Conservation (phyloP, 2,113 vertebrate species). For the Tragelaphus scriptus region DNA sequence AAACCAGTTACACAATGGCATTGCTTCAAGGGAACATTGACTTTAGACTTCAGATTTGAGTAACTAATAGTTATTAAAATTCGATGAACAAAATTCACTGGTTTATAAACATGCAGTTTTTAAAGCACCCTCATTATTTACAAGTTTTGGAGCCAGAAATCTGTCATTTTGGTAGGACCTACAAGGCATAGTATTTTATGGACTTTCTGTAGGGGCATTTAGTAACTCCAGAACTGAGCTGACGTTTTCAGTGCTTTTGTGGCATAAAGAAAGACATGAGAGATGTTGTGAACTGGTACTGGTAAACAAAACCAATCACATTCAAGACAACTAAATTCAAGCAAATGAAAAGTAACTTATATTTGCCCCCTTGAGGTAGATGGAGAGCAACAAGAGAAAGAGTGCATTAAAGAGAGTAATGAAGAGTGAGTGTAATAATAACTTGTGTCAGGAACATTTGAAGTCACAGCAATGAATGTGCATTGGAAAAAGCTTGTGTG, state of each 20-base stretch:
- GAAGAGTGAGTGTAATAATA: neutral
- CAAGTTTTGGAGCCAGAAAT: neutral
- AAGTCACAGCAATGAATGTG: neutral
- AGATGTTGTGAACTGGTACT: neutral
- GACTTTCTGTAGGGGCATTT: neutral
- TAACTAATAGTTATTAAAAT: constrained; percentile 49
- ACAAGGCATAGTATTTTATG: neutral
- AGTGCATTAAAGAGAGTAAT: neutral
- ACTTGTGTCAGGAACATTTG: neutral
- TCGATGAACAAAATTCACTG: neutral
- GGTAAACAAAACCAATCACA: constrained; percentile 31
- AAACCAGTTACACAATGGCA: neutral
- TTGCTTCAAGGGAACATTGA: constrained; percentile 9
- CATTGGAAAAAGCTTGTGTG: neutral
- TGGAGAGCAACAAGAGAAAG: neutral
- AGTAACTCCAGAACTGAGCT: neutral
- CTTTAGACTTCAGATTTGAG: constrained; percentile 27
- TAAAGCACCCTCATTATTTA: neutral
- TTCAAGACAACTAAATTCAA: neutral
- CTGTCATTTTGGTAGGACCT: neutral
- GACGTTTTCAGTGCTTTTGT: constrained; percentile 6
- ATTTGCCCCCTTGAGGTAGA: neutral
- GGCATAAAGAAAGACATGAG: neutral
- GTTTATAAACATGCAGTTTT: constrained; percentile 35
- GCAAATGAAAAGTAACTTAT: neutral